Evolutionary conservation across 1,140 invertebrate genomes (phyloP), one percentile per base, ranked within the genome.

Genomic region (Acromyrmex charruanus): DNA sequence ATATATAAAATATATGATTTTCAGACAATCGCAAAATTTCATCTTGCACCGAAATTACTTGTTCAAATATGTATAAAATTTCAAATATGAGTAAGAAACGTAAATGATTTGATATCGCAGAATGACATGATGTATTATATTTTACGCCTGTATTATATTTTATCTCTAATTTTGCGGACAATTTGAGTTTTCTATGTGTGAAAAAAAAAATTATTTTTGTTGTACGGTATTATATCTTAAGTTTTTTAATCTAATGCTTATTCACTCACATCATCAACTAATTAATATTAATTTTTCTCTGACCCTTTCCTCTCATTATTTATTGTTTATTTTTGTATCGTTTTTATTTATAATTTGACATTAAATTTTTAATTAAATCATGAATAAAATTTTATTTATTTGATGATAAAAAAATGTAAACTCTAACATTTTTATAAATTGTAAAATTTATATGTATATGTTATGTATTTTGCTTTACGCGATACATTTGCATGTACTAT

Each of bases 221-320:
- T 39, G 35, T 39, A 35, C 7, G 35, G 35, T 39, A 1, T 39
- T 31, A 6, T 55, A 55, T 18, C n/a, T 77, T 88, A 86, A 88
- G 6, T 59, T 72, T 12, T 28, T 81, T 86, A 59, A 77, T 86
- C 53, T 61, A 77, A 80, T 58, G 77, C 59, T 90, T 79, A 53
- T 90, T 74, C 18, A 86, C 39, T 91, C 77, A 88, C 31, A 77
- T 80, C 39, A 77, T 53, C 39, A 80, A 93, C 93, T 93, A 93
- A 93, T 89, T 93, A 92, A 93, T 89, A 77, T 87, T n/a, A 28
- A 86, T 86, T 90, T 87, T 82, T 61, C 80, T 80, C 86, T 92
- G 16, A 88, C 49, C 81, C 88, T 89, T 88, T 89, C 90, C 85
- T 85, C 87, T 91, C 51, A 86, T 92, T 89, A 77, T 86, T 88